These are phyloP conservation scores for Phylloscopus trochiloides DNA, from an alignment of 2,113 vertebrate genomes.

Conservation along the genomic window DNA sequence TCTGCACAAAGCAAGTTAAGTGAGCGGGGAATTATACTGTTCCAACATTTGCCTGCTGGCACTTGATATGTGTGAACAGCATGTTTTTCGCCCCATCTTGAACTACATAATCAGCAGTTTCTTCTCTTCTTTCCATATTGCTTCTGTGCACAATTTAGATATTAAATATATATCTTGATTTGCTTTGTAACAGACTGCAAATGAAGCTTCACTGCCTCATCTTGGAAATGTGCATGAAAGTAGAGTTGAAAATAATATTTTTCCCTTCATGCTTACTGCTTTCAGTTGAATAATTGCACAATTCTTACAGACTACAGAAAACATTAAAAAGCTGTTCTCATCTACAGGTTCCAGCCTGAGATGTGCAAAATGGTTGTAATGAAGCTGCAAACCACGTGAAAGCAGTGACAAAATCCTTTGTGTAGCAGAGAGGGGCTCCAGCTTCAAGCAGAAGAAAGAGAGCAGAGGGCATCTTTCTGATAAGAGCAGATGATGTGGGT, in stretches of 20 bases:
- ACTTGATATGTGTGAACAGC: conserved; percentile 28
- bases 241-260: conserved; percentile 71
- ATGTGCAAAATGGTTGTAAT: conserved; percentile 42
- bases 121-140: conserved; percentile 56
- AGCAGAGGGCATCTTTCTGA: neutral
- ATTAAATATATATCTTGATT: conserved; percentile 72
- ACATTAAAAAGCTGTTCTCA: conserved; percentile 79
- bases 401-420: neutral
- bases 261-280: conserved; percentile 63
- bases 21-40: neutral
- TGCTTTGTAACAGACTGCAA: conserved; percentile 75
- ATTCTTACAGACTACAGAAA: conserved; percentile 72
- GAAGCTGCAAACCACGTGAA: neutral
- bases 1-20: neutral
- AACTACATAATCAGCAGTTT: conserved; percentile 46
- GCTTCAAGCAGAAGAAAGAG: neutral
- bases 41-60: conserved; percentile 55
- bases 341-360: conserved; percentile 63
- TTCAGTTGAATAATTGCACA: conserved; percentile 72
- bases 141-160: conserved; percentile 51
- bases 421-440: neutral
- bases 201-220: conserved; percentile 71
- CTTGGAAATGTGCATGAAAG: conserved; percentile 65
- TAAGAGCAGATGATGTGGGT: neutral
- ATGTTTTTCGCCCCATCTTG: conserved; percentile 8